A percentile compares a stretch with the other conserved stretches of the same genome.
phyloP scores from a whole-genome alignment of 1,140 invertebrate genomes.

The Bombus waltoni region DNA sequence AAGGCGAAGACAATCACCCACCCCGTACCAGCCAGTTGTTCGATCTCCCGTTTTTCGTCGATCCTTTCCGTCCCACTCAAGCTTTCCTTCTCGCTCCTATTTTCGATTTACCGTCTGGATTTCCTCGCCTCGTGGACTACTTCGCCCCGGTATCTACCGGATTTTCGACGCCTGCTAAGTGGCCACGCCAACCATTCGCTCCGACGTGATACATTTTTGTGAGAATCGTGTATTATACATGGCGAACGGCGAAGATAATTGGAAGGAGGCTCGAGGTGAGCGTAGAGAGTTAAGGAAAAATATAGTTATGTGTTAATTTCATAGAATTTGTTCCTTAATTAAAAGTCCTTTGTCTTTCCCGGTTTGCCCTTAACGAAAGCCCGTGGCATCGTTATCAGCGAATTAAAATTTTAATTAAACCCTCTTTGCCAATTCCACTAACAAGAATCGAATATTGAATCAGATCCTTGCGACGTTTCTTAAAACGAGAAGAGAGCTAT shows the following conservation, averaged over 20 bases:
- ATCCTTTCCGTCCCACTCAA: slow-evolving; percentile 50
- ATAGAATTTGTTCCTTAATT: slow-evolving; percentile 15
- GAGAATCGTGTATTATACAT: neutral
- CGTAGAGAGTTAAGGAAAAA: neutral
- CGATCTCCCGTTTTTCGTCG: slow-evolving; percentile 55
- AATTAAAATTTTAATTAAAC: slow-evolving; percentile 14
- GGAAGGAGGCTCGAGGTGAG: neutral
- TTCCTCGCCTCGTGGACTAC: slow-evolving; percentile 19
- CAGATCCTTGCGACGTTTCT: neutral
- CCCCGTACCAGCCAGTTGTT: slow-evolving; percentile 30
- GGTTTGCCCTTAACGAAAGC: neutral
- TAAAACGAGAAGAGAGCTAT: neutral
- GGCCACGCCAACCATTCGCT: neutral
- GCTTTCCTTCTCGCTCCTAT: neutral
- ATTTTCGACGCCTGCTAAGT: neutral
- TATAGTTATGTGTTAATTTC: slow-evolving; percentile 4
- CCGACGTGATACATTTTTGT: neutral
- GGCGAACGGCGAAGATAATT: neutral
- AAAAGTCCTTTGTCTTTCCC: slow-evolving; percentile 8
- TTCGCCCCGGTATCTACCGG: neutral
- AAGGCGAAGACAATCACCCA: slow-evolving; percentile 71
- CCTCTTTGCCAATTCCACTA: no score
- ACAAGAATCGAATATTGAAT: neutral
- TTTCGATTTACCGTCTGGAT: slow-evolving; percentile 25
- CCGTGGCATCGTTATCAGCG: neutral